phyloP scores from a whole-genome alignment of 2,797 vertebrate species.

The Cuculus canorus region DNA sequence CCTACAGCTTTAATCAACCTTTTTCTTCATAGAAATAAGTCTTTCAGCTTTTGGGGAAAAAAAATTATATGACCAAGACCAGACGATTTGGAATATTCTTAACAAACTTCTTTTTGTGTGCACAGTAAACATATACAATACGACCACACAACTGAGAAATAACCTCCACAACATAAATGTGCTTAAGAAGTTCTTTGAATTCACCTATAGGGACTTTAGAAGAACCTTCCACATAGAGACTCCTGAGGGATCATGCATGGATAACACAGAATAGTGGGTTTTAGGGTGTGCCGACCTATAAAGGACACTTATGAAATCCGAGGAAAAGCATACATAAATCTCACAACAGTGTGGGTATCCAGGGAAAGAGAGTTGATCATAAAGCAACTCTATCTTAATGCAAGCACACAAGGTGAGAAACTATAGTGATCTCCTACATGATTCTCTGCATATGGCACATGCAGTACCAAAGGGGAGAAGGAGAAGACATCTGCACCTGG shows the following conservation, averaged over 20 bases:
- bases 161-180: background rate
- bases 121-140: background rate
- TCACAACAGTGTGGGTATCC: background rate
- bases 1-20: background rate
- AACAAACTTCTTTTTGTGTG: background rate
- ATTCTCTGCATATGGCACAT: background rate
- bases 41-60: background rate
- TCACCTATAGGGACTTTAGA: background rate
- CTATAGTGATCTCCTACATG: background rate
- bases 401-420: background rate
- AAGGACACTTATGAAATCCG: background rate
- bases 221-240: background rate
- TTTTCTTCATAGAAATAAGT: background rate
- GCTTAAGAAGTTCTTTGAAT: background rate
- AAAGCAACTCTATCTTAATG: background rate
- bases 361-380: background rate
- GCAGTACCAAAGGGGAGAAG: background rate
- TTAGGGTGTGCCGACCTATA: background rate
- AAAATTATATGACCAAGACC: background rate
- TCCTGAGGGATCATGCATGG: background rate
- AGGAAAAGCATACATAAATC: background rate
- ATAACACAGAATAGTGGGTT: background rate
- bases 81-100: background rate
- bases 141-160: background rate
- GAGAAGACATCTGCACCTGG: background rate